Evolutionary conservation across 2,888 invertebrate species (phyloP).

Genomic region (Nephrotoma flavescens): DNA sequence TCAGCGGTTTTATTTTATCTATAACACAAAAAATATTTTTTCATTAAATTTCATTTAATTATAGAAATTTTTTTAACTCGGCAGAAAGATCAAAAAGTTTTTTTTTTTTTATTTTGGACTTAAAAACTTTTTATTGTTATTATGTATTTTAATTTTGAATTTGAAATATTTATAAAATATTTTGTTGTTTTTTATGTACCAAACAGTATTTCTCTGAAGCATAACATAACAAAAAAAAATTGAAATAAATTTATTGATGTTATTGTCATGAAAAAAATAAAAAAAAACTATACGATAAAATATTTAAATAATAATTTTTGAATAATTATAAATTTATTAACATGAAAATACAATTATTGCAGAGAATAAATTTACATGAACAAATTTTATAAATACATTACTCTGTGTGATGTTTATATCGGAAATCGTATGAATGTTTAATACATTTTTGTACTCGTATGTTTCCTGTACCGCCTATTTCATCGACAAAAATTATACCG

Average conservation of each 20-base stretch:
- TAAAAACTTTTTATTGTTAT: neutral
- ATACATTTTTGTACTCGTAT: neutral
- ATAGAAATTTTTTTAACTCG: neutral
- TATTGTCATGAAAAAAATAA: neutral
- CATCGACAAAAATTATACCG: neutral
- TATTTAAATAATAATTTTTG: neutral
- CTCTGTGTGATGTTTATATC: neutral
- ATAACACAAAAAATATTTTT: neutral
- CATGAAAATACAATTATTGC: neutral
- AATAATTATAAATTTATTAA: neutral
- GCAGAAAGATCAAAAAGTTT: neutral
- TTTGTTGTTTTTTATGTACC: neutral
- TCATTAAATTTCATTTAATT: neutral
- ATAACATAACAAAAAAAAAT: neutral
- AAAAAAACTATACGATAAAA: neutral
- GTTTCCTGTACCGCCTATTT: neutral
- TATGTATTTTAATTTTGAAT: neutral
- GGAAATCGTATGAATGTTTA: neutral
- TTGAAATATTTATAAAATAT: neutral
- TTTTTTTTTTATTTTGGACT: neutral
- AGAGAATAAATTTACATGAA: neutral
- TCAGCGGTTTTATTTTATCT: neutral
- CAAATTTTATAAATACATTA: neutral
- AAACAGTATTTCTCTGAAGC: neutral
- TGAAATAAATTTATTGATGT: neutral